phyloP scores from a whole-genome alignment of 2,888 invertebrate genomes.

The Erebia epiphron region DNA sequence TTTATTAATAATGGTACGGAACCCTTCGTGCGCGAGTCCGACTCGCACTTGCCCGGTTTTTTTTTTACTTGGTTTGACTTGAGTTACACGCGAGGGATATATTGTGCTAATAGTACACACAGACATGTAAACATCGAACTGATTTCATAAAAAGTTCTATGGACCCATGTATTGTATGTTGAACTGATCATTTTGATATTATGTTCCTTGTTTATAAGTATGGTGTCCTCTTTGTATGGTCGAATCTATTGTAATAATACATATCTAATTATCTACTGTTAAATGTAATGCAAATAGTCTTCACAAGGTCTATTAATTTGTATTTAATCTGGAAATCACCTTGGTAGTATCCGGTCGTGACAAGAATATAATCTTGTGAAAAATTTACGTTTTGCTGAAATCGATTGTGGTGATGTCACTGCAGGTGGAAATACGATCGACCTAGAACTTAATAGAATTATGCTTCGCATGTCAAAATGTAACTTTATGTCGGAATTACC shows the following conservation, averaged over 20 bases:
- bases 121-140: not conserved
- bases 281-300: constrained; percentile 42
- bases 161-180: not conserved
- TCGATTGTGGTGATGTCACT: constrained; percentile 39
- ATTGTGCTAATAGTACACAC: not conserved
- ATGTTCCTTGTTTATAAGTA: constrained; percentile 6
- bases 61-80: not conserved
- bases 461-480: constrained; percentile 4
- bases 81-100: not conserved
- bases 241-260: constrained; percentile 13
- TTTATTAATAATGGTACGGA: no score
- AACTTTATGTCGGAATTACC: constrained; percentile 28
- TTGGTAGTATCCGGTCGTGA: constrained; percentile 58
- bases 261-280: constrained; percentile 10
- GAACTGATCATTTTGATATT: constrained; percentile 16
- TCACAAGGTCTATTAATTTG: constrained; percentile 52
- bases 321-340: constrained; percentile 50
- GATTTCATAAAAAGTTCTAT: constrained; percentile 1
- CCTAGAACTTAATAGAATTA: constrained; percentile 2
- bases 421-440: constrained; percentile 21
- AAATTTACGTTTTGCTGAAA: constrained; percentile 22
- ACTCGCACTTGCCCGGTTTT: no score
- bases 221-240: constrained; percentile 15
- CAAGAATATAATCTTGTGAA: constrained; percentile 50
- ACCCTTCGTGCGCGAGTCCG: no score